Percentiles rank a stretch among this genome's conserved stretches.
Evolutionary conservation across 2,797 vertebrate genomes (phyloP).

Genomic region (Xiphorhynchus erythropygius): DNA sequence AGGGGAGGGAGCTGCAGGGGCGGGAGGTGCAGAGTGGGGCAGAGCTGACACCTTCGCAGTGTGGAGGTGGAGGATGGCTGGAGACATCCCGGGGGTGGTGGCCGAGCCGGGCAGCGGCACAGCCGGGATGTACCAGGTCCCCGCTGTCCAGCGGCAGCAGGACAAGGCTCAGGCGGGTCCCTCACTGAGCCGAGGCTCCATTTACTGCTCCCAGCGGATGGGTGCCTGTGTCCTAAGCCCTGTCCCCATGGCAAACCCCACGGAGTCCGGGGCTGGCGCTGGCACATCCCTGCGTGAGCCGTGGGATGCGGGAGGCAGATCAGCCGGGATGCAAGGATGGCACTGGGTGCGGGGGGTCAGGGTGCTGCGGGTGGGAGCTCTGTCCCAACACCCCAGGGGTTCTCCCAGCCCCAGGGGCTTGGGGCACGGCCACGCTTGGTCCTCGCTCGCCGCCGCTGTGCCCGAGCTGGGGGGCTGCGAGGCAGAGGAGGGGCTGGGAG

Average conservation of each 20-base stretch:
- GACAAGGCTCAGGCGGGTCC: background rate
- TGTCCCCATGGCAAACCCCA: background rate
- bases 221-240: background rate
- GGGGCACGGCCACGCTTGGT: background rate
- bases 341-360: background rate
- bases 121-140: background rate
- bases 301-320: background rate
- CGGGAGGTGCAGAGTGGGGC: background rate
- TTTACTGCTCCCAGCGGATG: background rate
- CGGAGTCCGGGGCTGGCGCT: fast-evolving
- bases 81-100: background rate
- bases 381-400: fast-evolving
- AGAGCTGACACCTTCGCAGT: background rate
- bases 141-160: background rate
- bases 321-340: background rate
- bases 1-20: background rate
- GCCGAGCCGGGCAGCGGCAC: background rate
- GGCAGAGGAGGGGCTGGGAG: background rate
- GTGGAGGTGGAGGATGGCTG: background rate
- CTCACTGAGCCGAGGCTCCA: background rate
- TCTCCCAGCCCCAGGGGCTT: background rate
- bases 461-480: background rate
- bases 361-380: background rate
- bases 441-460: fast-evolving
- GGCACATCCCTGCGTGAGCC: fast-evolving